A percentile compares a stretch with the other conserved stretches of the same genome.
Evolutionary conservation across 1,140 invertebrate species (phyloP).

Genomic region (Drosophila rhopaloa): DNA sequence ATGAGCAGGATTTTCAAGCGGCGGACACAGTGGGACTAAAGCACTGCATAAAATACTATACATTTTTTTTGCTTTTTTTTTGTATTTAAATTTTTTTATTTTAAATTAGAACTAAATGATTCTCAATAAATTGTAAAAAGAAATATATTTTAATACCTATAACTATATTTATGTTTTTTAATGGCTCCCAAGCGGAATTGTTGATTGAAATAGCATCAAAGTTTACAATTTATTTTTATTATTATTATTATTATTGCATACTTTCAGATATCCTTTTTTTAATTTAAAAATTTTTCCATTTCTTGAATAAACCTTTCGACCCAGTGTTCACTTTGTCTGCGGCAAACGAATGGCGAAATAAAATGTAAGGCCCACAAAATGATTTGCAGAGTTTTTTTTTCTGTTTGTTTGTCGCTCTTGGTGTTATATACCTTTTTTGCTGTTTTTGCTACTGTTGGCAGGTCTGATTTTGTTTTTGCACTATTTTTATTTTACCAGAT

Average conservation of each 20-base stretch:
- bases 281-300: background rate
- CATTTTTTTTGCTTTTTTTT: constrained; percentile 13
- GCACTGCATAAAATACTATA: background rate
- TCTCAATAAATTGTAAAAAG: no score
- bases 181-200: no score
- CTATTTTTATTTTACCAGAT: constrained; percentile 26
- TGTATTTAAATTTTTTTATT: constrained; percentile 7
- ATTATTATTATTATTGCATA: background rate
- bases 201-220: no score
- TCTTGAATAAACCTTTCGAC: background rate
- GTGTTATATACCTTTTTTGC: background rate
- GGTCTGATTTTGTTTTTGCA: constrained; percentile 10
- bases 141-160: no score
- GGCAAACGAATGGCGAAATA: constrained; percentile 42
- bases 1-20: constrained; percentile 1
- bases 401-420: constrained; percentile 18
- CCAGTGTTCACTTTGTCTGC: constrained; percentile 41
- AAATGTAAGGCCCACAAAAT: constrained; percentile 67
- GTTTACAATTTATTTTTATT: no score
- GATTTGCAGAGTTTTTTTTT: constrained; percentile 57
- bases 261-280: background rate
- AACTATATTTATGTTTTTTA: no score
- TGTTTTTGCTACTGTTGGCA: constrained; percentile 1
- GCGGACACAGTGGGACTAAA: constrained; percentile 23
- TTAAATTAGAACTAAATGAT: no score